These are phyloP conservation scores for Melinopterus prodromus DNA, from an alignment of 2,888 invertebrate species.

Conservation along the genomic window DNA sequence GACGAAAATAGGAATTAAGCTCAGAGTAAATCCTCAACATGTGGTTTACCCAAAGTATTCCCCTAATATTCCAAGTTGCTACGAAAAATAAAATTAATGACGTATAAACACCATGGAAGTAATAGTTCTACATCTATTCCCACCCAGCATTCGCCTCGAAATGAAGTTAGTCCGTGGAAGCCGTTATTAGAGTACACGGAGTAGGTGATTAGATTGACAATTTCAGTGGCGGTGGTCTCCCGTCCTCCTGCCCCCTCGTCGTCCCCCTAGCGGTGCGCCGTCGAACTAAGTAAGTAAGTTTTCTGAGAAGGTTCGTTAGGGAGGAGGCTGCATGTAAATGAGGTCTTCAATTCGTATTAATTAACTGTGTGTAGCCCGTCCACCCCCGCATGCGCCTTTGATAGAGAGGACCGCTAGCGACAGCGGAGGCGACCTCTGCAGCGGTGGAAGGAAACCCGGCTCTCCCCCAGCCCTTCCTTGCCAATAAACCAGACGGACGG, in stretches of 20 bases:
- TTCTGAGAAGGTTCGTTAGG: slow-evolving; percentile 45
- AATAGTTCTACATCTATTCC: slow-evolving; percentile 7
- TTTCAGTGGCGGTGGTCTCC: slow-evolving; percentile 26
- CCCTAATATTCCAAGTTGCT: not conserved
- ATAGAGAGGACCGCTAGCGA: slow-evolving; percentile 10
- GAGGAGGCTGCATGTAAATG: slow-evolving; percentile 53
- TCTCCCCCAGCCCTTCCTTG: slow-evolving; percentile 44
- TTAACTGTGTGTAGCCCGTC: slow-evolving; percentile 53
- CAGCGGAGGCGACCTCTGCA: not conserved
- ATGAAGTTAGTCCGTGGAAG: slow-evolving; percentile 9
- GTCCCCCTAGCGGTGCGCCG: slow-evolving; percentile 28
- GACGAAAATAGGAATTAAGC: too few relatives aligned
- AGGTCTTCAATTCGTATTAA: slow-evolving; percentile 57
- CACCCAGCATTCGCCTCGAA: not conserved
- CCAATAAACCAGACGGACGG: slow-evolving; percentile 52
- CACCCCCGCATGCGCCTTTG: slow-evolving; percentile 52
- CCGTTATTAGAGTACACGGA: slow-evolving; percentile 32
- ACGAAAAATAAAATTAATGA: not conserved
- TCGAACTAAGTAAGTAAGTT: slow-evolving; percentile 37
- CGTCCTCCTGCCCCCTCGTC: slow-evolving; percentile 23
- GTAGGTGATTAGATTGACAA: slow-evolving; percentile 36
- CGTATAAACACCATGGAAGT: not conserved
- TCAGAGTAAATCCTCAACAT: slow-evolving; percentile 9
- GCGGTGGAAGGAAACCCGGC: slow-evolving; percentile 42
- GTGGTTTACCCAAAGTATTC: too few relatives aligned